Evolutionary conservation across 2,888 invertebrate species (phyloP), one percentile per base, ranked within the genome.

Genomic region (Lasioglossum zephyrum): DNA sequence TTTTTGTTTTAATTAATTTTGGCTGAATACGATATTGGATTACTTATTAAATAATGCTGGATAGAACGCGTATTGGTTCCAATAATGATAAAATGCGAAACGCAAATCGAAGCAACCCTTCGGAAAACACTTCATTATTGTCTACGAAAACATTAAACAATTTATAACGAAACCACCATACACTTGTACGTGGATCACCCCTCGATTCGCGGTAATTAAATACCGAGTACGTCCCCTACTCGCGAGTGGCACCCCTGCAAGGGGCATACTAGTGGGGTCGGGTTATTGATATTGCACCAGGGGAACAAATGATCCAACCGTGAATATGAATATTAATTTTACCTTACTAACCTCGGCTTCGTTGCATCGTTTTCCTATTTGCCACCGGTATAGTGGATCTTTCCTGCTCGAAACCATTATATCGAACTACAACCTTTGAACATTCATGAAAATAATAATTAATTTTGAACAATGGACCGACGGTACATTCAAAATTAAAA

Each of bases 321-420:
- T 94, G 94, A 93, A 94, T 93, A 94, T 94, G 94, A 94, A 94
- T 94, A 93, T 94, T 92, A 93, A 94, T 94, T 93, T 92, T 91
- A 92, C 92, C 88, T 88, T 82, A 76, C 82, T 66, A 76, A 81
- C 73, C 80, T 69, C 44, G 36, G 79, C 36, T 63, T 18, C 76
- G 82, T 75, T 44, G 18, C 47, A 49, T 73, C 74, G 77, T 77
- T 53, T 81, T 74, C 75, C 41, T 80, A 86, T 87, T 82, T 86
- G 82, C 86, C 87, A 82, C 66, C 81, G 13, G 66, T 81, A 47
- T 26, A 49, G 60, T 84, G 57, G 72, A 85, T 76, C 73, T 31
- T 26, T 11, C 16, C n/a, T 75, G 47, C 66, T 69, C 2, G 47
- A 47, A 78, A 80, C 53, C 60, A 87, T 87, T 82, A 76, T 18